Evolutionary conservation across 2,113 vertebrate genomes (phyloP).

Genomic region (Ptyas mucosa): DNA sequence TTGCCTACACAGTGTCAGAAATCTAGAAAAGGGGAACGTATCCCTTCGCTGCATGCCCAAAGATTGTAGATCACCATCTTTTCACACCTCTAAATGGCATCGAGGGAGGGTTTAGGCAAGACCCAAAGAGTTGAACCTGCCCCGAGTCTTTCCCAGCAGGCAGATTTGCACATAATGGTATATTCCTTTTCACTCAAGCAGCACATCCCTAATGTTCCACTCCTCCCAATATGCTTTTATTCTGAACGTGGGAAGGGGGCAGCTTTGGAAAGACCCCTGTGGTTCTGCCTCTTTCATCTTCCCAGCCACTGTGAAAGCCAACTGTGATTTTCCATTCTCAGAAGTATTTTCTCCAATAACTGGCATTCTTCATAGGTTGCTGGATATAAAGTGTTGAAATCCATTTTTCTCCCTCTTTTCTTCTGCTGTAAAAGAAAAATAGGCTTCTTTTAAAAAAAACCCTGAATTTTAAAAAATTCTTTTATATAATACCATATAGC

Average conservation of each 20-base stretch:
- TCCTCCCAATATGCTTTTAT: neutral
- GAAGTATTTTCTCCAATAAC: neutral
- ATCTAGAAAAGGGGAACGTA: neutral
- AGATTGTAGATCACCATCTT: neutral
- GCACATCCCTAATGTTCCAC: neutral
- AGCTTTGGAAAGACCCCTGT: neutral
- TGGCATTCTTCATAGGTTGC: neutral
- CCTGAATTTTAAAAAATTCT: neutral
- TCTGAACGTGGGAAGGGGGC: neutral
- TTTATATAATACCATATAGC: neutral
- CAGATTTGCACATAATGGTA: neutral
- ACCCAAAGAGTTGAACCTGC: neutral
- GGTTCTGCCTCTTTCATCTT: neutral
- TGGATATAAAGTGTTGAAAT: neutral
- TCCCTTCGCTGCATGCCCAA: neutral
- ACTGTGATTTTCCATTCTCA: conserved; percentile 2
- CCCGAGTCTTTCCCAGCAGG: neutral
- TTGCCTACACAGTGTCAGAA: neutral
- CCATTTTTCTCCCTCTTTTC: neutral
- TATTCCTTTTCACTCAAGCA: neutral
- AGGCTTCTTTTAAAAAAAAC: neutral
- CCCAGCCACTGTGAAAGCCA: neutral
- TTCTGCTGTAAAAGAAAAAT: neutral
- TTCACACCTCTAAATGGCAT: neutral
- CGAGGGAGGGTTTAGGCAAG: neutral